These are phyloP conservation scores for Lagria hirta DNA, from an alignment of 2,888 invertebrate species.

Conservation along the genomic window DNA sequence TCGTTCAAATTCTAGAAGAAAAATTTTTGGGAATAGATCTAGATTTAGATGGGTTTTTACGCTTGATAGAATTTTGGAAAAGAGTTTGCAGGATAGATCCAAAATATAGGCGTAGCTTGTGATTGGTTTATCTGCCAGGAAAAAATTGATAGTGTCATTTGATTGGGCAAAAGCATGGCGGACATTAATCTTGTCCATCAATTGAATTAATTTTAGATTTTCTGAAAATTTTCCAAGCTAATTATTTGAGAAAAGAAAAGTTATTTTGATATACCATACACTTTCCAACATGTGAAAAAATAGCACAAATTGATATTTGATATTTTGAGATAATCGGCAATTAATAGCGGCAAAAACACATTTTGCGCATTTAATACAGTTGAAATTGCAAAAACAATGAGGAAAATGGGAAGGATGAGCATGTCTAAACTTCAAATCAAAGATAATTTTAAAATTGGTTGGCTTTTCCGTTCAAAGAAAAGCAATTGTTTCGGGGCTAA, in stretches of 20 bases:
- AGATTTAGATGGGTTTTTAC: background rate
- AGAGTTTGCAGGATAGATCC: constrained; percentile 9
- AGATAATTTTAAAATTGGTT: too few species aligned
- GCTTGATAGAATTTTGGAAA: constrained; percentile 2
- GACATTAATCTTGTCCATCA: constrained; percentile 1
- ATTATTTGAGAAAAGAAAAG: background rate
- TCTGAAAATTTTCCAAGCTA: constrained; percentile 6
- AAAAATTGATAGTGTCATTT: background rate
- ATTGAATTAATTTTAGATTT: background rate
- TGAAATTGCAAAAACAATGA: too few species aligned
- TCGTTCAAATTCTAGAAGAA: constrained; percentile 6
- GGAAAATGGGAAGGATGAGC: too few species aligned
- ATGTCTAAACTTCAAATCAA: too few species aligned
- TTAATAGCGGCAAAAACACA: too few species aligned
- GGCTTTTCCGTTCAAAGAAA: too few species aligned
- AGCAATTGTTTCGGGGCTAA: too few species aligned
- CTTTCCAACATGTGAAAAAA: constrained; percentile 16
- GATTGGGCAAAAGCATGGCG: constrained; percentile 5
- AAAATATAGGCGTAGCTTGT: constrained; percentile 16
- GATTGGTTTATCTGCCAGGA: constrained; percentile 8
- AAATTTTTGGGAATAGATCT: background rate
- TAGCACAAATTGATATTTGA: constrained; percentile 7
- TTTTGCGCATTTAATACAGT: too few species aligned
- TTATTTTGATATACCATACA: constrained; percentile 7
- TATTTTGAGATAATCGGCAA: constrained; percentile 11